Base-by-base conservation (phyloP, 2,797 vertebrate genomes). In the Malacoraja senta region DNA sequence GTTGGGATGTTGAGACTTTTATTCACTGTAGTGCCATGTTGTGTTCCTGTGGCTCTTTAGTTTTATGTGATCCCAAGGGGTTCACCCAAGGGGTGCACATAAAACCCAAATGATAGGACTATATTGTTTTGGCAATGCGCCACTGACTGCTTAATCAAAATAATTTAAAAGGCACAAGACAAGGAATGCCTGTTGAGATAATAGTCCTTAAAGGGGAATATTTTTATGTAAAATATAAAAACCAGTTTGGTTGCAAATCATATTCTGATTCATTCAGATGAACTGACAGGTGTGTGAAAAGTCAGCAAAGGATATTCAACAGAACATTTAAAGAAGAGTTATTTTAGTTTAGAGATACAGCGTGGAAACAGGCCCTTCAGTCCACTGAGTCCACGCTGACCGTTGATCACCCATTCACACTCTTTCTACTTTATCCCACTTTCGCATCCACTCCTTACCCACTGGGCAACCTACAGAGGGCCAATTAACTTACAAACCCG, bases 41-140 rank as follows among this genome's bases (percentile, higher is more conserved):
- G 24, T 91, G 71, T 72, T 74, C 7, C 38, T 92, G 35, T 13
- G 10, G 38, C 7, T 12, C 53, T 92, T 76, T 32, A 29, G 68
- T 38, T 91, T 91, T 91, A 91, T 44, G 88, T 44, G 68, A 38
- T 91, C 35, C 65, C 90, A 91, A 91, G 68, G 35, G 68, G 12
- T 44, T 71, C 65, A 72, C 72, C 68, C 21, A 6, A 91, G 10
- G 72, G 71, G 26, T 74, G 38, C 90, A 53, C 44, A 76, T 74
- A 92, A 91, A 71, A 92, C 35, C 38, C 68, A 0, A 71, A 35
- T 65, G 68, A 91, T 76, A 71, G 71, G 17, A 13, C 7, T 17
- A 76, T 53, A 44, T 88, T 68, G 90, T 17, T n/a, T 53, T 21
- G 17, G 35, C 44, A 76, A 44, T 29, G 44, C 26, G 72, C 90